These are phyloP conservation scores for Etheostoma perlongum DNA, from an alignment of 2,797 vertebrate genomes.

Conservation along the genomic window DNA sequence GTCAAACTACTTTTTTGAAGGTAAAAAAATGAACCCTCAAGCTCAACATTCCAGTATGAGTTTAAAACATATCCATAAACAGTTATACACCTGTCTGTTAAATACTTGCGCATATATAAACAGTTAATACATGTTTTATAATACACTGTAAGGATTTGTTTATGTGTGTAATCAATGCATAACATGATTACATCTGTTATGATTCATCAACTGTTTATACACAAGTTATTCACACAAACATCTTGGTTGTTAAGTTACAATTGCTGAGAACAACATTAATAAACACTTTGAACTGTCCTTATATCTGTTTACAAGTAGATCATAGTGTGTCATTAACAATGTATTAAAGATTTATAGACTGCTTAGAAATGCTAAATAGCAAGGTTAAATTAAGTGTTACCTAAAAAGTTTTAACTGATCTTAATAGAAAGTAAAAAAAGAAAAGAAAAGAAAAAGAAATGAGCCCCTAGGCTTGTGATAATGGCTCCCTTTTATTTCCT, in stretches of 20 bases:
- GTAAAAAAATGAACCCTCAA: not conserved
- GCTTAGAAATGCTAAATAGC: not conserved
- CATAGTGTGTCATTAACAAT: not conserved
- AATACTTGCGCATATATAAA: not conserved
- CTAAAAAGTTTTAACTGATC: not conserved
- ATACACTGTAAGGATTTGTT: not conserved
- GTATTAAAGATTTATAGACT: not conserved
- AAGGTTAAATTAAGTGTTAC: not conserved
- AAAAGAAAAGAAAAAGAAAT: not conserved
- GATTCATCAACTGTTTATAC: not conserved
- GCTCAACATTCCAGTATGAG: not conserved
- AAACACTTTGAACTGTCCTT: not conserved
- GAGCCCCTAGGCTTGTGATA: conserved; percentile 5
- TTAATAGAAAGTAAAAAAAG: no score
- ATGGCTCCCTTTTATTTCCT: not conserved
- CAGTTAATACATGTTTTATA: not conserved
- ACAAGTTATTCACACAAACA: not conserved
- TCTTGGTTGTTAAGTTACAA: no score
- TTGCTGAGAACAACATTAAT: not conserved
- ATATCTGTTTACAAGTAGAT: not conserved
- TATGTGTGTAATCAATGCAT: not conserved
- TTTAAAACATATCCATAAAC: not conserved
- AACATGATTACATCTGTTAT: not conserved
- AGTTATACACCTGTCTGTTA: not conserved
- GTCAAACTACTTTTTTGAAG: not conserved